These are phyloP conservation scores for Boulengeromyrus knoepffleri DNA, from an alignment of 2,113 vertebrate species.

Conservation along the genomic window DNA sequence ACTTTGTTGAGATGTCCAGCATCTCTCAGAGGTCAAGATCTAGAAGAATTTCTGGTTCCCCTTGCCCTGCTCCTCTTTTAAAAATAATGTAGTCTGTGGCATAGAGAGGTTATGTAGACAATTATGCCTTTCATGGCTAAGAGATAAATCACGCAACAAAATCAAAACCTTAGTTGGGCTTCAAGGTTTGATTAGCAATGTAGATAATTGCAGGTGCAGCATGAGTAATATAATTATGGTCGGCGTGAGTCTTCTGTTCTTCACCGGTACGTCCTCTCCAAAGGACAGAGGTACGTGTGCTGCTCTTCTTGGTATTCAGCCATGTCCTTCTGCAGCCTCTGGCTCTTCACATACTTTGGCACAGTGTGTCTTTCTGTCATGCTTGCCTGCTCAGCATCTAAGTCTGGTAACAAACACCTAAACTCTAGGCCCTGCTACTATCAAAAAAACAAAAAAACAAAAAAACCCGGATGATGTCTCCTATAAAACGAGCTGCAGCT, in stretches of 20 bases:
- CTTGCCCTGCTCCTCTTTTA: not conserved
- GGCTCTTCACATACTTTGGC: not conserved
- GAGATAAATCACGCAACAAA: not conserved
- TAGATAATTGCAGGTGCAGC: not conserved
- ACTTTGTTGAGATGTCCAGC: not conserved
- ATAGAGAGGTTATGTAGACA: not conserved
- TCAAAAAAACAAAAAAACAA: not conserved
- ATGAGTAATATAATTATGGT: not conserved
- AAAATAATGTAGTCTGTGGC: not conserved
- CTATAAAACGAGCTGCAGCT: not conserved
- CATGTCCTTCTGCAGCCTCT: not conserved
- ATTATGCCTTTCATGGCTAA: slow-evolving; percentile 18
- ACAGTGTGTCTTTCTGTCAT: not conserved
- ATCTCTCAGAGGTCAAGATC: not conserved
- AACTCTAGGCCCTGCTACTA: not conserved
- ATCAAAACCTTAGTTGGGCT: not conserved
- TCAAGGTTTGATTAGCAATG: not conserved
- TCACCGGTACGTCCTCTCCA: not conserved
- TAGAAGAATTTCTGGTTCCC: not conserved
- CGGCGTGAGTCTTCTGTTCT: not conserved
- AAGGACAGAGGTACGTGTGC: not conserved
- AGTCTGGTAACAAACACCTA: not conserved
- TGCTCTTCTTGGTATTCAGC: not conserved
- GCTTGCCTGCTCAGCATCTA: not conserved
- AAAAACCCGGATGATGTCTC: not conserved